phyloP scores from a whole-genome alignment of 1,140 invertebrate species.

The Mercenaria mercenaria region DNA sequence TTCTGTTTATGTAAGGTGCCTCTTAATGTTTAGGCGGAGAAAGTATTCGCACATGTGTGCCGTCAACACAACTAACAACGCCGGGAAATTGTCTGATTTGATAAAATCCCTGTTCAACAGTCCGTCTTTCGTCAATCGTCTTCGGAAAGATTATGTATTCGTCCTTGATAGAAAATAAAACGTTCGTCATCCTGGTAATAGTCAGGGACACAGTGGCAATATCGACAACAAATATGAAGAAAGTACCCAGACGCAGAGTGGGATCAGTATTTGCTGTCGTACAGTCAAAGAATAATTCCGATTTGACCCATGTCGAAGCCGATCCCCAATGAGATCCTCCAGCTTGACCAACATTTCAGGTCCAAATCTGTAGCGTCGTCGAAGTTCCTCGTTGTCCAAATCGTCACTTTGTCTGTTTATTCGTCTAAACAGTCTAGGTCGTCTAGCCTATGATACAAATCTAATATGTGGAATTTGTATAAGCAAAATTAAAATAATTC shows the following conservation, averaged over 20 bases:
- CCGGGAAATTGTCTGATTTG: slow-evolving; percentile 82
- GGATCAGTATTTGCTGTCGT: slow-evolving; percentile 59
- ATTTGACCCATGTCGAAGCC: slow-evolving; percentile 5
- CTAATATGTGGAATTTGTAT: too few relatives aligned
- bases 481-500: too few relatives aligned
- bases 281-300: slow-evolving; percentile 18
- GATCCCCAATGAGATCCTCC: neutral
- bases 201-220: slow-evolving; percentile 46
- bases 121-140: neutral
- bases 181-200: slow-evolving; percentile 25
- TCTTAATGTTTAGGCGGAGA: slow-evolving; percentile 84
- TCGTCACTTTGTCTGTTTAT: slow-evolving; percentile 17
- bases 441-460: neutral
- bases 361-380: slow-evolving; percentile 46
- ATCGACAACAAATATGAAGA: slow-evolving; percentile 62
- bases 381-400: slow-evolving; percentile 19
- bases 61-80: slow-evolving; percentile 86
- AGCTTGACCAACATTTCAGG: neutral
- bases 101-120: slow-evolving; percentile 48
- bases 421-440: slow-evolving; percentile 2
- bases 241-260: slow-evolving; percentile 65
- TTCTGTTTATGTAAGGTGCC: slow-evolving; percentile 87
- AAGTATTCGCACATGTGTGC: slow-evolving; percentile 87
- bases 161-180: neutral
- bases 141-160: neutral